These are phyloP conservation scores for Pristionchus maxplancki DNA, from an alignment of 2,888 invertebrate genomes.

Conservation along the genomic window DNA sequence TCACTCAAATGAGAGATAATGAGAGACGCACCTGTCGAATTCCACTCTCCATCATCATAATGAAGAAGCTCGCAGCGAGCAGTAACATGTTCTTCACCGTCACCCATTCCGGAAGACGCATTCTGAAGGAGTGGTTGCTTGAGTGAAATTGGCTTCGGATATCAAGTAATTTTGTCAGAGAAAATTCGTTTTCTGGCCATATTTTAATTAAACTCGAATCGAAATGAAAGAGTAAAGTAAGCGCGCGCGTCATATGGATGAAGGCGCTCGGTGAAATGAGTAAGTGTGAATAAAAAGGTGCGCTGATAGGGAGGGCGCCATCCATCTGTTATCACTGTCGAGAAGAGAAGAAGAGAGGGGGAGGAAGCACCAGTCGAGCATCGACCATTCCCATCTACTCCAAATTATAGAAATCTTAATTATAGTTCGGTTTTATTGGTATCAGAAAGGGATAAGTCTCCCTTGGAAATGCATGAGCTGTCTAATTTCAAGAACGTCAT, in stretches of 20 bases:
- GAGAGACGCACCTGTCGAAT: slow-evolving; percentile 60
- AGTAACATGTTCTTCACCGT: slow-evolving; percentile 35
- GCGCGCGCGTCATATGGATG: not conserved
- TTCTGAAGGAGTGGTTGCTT: not conserved
- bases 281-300: slow-evolving; percentile 34
- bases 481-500: too few species aligned
- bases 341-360: not conserved
- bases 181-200: too few species aligned
- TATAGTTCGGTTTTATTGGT: too few species aligned
- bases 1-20: slow-evolving; percentile 35
- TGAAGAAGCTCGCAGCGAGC: slow-evolving; percentile 61
- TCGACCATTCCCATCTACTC: not conserved
- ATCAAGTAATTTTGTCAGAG: not conserved
- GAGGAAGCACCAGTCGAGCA: not conserved
- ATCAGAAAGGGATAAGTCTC: too few species aligned
- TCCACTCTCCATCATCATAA: slow-evolving; percentile 63
- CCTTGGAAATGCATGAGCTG: too few species aligned
- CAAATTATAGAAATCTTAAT: not conserved
- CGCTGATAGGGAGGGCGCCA: slow-evolving; percentile 33
- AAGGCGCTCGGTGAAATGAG: slow-evolving; percentile 35
- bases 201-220: too few species aligned
- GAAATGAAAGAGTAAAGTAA: not conserved
- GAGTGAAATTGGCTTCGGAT: not conserved
- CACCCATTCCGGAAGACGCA: slow-evolving; percentile 24
- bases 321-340: slow-evolving; percentile 33